Evolutionary conservation across 2,888 invertebrate genomes (phyloP).

Genomic region (Teleiodes luculella): DNA sequence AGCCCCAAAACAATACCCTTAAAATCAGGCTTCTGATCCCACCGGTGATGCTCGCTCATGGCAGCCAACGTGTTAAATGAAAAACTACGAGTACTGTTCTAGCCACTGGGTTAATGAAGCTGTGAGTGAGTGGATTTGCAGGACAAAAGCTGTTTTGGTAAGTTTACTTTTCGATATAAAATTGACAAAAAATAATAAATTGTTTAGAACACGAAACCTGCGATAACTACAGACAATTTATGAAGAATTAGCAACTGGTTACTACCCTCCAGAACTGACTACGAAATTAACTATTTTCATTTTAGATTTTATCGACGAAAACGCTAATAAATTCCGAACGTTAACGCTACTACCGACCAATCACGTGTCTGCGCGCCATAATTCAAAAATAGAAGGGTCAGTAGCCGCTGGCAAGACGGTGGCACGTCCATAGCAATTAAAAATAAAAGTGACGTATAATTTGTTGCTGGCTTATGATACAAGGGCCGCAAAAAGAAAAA

Average conservation of each 20-base stretch:
- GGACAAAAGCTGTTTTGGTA: too few relatives aligned
- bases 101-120: too few relatives aligned
- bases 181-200: too few relatives aligned
- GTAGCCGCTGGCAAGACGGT: conserved; percentile 66
- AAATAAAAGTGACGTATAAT: conserved; percentile 72
- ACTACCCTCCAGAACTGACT: neutral
- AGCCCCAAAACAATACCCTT: too few relatives aligned
- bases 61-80: too few relatives aligned
- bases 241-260: conserved; percentile 12
- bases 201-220: neutral
- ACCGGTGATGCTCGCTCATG: too few relatives aligned
- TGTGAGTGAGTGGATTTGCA: too few relatives aligned
- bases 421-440: conserved; percentile 72
- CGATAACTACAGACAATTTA: neutral
- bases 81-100: too few relatives aligned
- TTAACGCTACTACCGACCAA: conserved; percentile 53
- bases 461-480: conserved; percentile 68
- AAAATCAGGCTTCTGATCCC: too few relatives aligned
- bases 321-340: conserved; percentile 40
- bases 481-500: conserved; percentile 56
- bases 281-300: conserved; percentile 16
- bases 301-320: conserved; percentile 50
- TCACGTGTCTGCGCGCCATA: conserved; percentile 69
- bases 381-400: conserved; percentile 70
- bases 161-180: too few relatives aligned